Evolutionary conservation across 2,797 vertebrate species (phyloP).

Genomic region (Sebastes diaconus): DNA sequence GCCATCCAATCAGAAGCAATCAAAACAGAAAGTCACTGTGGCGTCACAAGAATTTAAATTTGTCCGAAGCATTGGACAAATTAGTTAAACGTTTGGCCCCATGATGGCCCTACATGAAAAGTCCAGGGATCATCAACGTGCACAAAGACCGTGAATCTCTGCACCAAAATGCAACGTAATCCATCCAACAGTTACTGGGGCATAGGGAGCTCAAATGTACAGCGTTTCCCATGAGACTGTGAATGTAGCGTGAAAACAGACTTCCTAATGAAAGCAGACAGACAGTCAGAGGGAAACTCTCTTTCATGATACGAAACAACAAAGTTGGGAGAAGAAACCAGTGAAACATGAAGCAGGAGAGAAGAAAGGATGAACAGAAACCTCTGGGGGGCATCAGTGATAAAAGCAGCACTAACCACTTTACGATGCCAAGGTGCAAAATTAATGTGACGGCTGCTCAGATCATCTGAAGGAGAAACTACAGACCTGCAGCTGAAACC

Average conservation of each 20-base stretch:
- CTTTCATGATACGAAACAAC: not conserved
- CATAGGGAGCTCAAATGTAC: not conserved
- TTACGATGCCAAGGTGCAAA: not conserved
- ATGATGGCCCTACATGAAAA: too few relatives aligned
- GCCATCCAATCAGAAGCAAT: not conserved
- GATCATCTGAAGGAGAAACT: conserved; percentile 1
- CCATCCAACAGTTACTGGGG: not conserved
- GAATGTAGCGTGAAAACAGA: not conserved
- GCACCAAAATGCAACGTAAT: not conserved
- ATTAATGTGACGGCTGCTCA: not conserved
- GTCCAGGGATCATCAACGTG: too few relatives aligned
- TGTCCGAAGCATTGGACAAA: too few relatives aligned
- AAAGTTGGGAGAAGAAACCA: not conserved
- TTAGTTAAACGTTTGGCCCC: too few relatives aligned
- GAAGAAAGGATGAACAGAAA: not conserved
- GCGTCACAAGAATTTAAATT: too few relatives aligned
- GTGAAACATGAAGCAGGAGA: not conserved
- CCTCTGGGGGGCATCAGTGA: not conserved
- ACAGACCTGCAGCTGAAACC: not conserved
- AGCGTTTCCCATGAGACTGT: not conserved
- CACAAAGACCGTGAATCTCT: not conserved
- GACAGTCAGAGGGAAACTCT: not conserved
- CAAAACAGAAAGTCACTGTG: too few relatives aligned
- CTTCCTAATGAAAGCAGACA: not conserved
- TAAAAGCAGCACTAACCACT: not conserved